phyloP scores from a whole-genome alignment of 2,797 vertebrate species.

The Ctenochaetus hawaiiensis region DNA sequence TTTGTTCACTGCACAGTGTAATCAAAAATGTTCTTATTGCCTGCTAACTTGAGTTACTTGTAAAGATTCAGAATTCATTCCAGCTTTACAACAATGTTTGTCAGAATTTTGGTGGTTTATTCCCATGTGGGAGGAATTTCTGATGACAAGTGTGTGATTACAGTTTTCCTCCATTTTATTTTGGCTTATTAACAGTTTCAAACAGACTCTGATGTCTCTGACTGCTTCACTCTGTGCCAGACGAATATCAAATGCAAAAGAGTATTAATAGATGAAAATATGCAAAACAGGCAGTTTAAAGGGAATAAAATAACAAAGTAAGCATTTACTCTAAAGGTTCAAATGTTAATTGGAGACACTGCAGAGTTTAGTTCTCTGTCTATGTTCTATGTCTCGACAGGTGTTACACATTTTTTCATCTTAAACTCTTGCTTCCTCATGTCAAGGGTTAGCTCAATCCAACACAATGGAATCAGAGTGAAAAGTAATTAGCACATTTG shows the following conservation, averaged over 20 bases:
- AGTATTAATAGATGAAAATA: slow-evolving; percentile 27
- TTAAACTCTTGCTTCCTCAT: slow-evolving; percentile 6
- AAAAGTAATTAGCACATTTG: slow-evolving; percentile 60
- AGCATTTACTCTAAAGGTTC: slow-evolving; percentile 12
- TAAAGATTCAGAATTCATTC: slow-evolving; percentile 59
- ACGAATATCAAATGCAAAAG: slow-evolving; percentile 30
- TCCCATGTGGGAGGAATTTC: slow-evolving; percentile 36
- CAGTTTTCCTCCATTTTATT: slow-evolving; percentile 38
- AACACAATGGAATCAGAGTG: slow-evolving; percentile 23
- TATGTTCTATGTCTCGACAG: slow-evolving; percentile 15
- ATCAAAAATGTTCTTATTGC: slow-evolving; percentile 60
- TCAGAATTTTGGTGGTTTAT: slow-evolving; percentile 45
- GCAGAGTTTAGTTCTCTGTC: slow-evolving; percentile 4
- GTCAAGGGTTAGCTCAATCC: slow-evolving; percentile 15
- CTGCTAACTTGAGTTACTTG: slow-evolving; percentile 51
- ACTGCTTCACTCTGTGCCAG: slow-evolving; percentile 11
- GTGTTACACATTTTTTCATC: slow-evolving; percentile 25
- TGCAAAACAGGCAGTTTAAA: slow-evolving; percentile 37
- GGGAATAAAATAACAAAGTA: slow-evolving; percentile 30
- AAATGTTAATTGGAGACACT: slow-evolving; percentile 31
- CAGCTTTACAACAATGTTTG: slow-evolving; percentile 57
- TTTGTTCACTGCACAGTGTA: slow-evolving; percentile 45
- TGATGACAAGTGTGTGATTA: slow-evolving; percentile 36
- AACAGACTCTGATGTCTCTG: slow-evolving; percentile 15
- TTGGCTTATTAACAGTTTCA: slow-evolving; percentile 27